Conservation (phyloP, 30 jellyfish, hydroid and myxozoan genomes). For the Cassiopea andromeda region DNA sequence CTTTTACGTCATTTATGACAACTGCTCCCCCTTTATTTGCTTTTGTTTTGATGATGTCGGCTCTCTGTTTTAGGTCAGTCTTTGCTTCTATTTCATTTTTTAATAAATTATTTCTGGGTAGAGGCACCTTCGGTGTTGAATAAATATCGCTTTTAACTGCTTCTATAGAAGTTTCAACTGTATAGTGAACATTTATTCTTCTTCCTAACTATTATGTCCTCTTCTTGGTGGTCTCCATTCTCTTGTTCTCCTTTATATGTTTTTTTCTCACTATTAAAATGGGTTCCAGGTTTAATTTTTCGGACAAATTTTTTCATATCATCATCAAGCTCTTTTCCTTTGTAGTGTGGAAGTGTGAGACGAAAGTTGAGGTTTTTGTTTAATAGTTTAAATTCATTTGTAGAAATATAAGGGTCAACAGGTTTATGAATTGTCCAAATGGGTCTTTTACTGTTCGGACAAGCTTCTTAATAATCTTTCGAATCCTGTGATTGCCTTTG, state of each 20-base stretch:
- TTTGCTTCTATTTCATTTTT: conserved; percentile 26
- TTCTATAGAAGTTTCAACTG: conserved; percentile 21
- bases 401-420: neutral
- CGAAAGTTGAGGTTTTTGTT: neutral
- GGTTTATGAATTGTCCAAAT: neutral
- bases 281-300: neutral
- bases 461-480: conserved; percentile 9
- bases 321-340: neutral
- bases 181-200: conserved; percentile 16
- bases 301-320: neutral
- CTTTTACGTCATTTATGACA: conserved; percentile 2
- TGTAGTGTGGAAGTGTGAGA: neutral
- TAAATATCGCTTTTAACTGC: conserved; percentile 11
- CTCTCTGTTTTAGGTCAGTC: conserved; percentile 13
- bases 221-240: conserved; percentile 3
- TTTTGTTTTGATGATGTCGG: conserved; percentile 31
- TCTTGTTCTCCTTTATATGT: conserved; percentile 17
- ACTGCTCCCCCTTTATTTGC: conserved; percentile 61
- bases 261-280: neutral
- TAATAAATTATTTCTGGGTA: conserved; percentile 26
- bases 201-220: neutral
- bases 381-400: neutral
- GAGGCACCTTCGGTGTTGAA: conserved; percentile 17
- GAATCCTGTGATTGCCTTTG: no score
- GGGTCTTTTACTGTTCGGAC: conserved; percentile 3